Conservation (phyloP, 64 coral and sea anemone species). For the Anthopleura sola region DNA sequence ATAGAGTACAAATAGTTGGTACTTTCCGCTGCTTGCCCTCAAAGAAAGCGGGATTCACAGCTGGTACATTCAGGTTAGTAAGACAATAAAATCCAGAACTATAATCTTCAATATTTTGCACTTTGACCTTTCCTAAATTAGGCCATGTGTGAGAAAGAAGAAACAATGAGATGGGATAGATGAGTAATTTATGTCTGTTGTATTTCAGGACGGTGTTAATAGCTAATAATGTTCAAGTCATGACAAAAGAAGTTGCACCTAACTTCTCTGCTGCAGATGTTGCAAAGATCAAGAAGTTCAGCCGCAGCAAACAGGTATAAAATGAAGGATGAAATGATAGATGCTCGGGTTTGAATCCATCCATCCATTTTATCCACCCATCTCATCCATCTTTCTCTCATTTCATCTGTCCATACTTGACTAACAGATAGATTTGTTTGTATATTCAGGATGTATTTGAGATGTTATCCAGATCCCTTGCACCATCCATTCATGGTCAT, state of each 20-base stretch:
- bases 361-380: not conserved
- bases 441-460: constrained; percentile 86
- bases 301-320: constrained; percentile 68
- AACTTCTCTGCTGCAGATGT: constrained; percentile 80
- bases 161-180: no score
- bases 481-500: constrained; percentile 96
- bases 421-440: not conserved
- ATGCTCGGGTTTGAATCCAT: no score
- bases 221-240: constrained; percentile 93
- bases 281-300: constrained; percentile 94
- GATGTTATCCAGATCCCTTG: constrained; percentile 71
- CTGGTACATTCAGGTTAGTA: constrained; percentile 83
- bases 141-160: no score
- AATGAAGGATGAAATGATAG: not conserved
- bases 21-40: constrained; percentile 92
- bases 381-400: no score
- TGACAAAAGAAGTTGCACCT: constrained; percentile 94
- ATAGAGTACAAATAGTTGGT: constrained; percentile 95
- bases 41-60: constrained; percentile 90
- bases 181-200: not conserved
- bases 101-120: no score
- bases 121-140: no score
- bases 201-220: constrained; percentile 81
- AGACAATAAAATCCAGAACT: not conserved
- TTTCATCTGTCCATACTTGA: no score